These are phyloP conservation scores for Eledone cirrhosa DNA, from an alignment of 2,888 invertebrate species.

Conservation along the genomic window DNA sequence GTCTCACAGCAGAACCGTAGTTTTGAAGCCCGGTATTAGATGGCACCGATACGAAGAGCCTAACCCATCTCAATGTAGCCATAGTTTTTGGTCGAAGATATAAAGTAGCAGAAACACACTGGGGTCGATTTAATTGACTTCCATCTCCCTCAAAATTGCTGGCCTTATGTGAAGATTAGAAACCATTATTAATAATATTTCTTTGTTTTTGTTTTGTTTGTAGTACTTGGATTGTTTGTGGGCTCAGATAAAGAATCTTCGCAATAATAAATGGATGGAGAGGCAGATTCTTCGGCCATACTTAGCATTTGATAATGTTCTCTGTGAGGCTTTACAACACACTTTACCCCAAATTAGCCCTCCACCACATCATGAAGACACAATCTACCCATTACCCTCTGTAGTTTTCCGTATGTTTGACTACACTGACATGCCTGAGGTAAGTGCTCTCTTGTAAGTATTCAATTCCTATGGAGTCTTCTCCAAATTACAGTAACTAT, in stretches of 20 bases:
- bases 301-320: slow-evolving; percentile 87
- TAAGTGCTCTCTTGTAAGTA: slow-evolving; percentile 32
- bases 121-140: too few species aligned
- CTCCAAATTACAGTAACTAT: too few species aligned
- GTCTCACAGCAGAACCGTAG: too few species aligned
- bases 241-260: slow-evolving; percentile 90
- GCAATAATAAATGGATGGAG: slow-evolving; percentile 95
- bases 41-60: too few species aligned
- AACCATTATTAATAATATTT: background rate
- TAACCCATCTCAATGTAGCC: too few species aligned
- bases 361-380: slow-evolving; percentile 90
- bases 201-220: slow-evolving; percentile 29
- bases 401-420: slow-evolving; percentile 95
- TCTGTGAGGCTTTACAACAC: slow-evolving; percentile 96
- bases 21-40: too few species aligned
- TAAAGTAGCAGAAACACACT: too few species aligned
- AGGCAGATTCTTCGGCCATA: slow-evolving; percentile 96
- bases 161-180: too few species aligned
- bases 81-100: too few species aligned
- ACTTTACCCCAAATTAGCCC: slow-evolving; percentile 90
- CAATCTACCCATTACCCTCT: slow-evolving; percentile 91
- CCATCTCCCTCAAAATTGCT: too few species aligned
- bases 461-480: background rate
- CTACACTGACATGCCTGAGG: slow-evolving; percentile 91
- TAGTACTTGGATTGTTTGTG: slow-evolving; percentile 94